Evolutionary conservation across 2,113 vertebrate species (phyloP), one percentile per base, ranked within the genome.

Genomic region (Dendropsophus ebraccatus): DNA sequence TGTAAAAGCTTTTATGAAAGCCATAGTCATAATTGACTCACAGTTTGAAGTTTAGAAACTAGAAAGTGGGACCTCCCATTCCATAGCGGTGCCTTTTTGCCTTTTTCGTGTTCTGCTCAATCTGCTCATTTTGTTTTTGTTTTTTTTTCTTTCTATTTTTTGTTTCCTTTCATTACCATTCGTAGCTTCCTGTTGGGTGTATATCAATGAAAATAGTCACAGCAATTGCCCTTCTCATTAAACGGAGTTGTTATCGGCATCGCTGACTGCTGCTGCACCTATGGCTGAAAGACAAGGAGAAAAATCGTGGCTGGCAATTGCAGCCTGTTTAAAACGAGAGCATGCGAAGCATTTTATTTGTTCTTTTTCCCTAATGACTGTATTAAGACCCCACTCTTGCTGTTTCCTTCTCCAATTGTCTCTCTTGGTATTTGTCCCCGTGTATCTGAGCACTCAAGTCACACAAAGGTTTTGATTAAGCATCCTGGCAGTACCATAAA

Each of bases 391-490:
- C 52, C 7, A 11, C 76, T 86, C 77, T 58, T 81, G 84, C 84
- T 73, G 84, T 73, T 86, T 73, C 52, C 84, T 47, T 86, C 75
- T 52, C 60, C 49, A 6, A 80, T 86, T 80, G 76, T 86, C 65
- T 86, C 84, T 73, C 65, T 37, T 54, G 84, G 84, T 85, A 79
- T 85, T 69, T 85, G 58, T 79, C 84, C 60, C 75, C 30, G 23
- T 81, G 45, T 73, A 73, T 69, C 37, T 12, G 45, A 86, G 76
- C 84, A 81, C 84, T 80, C 84, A 81, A 81, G 32, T 73, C 65
- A n/a, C 77, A 86, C 50, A 86, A 80, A 86, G 77, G 76, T 56
- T 86, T 79, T 86, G 76, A 86, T 86, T 86, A 81, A 73, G 84
- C 81, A 81, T 73, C 58, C 52, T 86, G 50, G 49, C 84, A 86